A percentile compares a stretch with the other conserved stretches of the same genome.
These are phyloP conservation scores for Spisula subtruncata DNA, from an alignment of 2,888 invertebrate genomes.

Conservation along the genomic window DNA sequence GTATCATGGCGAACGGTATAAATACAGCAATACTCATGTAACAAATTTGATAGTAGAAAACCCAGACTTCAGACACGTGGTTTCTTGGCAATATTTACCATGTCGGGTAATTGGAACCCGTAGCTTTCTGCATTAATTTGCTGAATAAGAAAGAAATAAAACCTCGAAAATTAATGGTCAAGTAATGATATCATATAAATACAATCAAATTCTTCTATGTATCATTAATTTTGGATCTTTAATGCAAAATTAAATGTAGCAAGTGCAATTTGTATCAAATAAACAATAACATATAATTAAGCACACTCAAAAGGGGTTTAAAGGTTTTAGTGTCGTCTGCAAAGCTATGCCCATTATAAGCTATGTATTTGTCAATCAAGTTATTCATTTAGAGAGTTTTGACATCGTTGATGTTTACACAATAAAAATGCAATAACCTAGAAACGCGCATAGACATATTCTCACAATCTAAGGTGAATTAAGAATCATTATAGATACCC, in stretches of 20 bases:
- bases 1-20: no score
- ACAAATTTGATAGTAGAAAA: no score
- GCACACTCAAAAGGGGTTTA: not conserved
- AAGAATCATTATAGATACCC: no score
- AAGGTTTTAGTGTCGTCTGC: not conserved
- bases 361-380: not conserved
- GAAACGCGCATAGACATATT: not conserved
- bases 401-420: not conserved
- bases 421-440: not conserved
- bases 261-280: not conserved
- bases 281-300: not conserved
- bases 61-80: not conserved
- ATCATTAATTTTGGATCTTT: not conserved
- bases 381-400: not conserved
- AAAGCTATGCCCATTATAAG: not conserved
- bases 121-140: conserved; percentile 3
- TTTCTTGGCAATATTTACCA: not conserved
- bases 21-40: no score
- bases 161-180: not conserved
- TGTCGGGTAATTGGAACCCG: conserved; percentile 4
- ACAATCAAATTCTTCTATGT: not conserved
- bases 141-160: conserved; percentile 4
- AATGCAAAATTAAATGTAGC: not conserved
- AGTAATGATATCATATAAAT: conserved; percentile 6
- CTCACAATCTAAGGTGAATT: not conserved